Percentiles rank a stretch among this genome's conserved stretches.
These are phyloP conservation scores for Dichetophora obliterata DNA, from an alignment of 2,888 invertebrate genomes.

Conservation along the genomic window DNA sequence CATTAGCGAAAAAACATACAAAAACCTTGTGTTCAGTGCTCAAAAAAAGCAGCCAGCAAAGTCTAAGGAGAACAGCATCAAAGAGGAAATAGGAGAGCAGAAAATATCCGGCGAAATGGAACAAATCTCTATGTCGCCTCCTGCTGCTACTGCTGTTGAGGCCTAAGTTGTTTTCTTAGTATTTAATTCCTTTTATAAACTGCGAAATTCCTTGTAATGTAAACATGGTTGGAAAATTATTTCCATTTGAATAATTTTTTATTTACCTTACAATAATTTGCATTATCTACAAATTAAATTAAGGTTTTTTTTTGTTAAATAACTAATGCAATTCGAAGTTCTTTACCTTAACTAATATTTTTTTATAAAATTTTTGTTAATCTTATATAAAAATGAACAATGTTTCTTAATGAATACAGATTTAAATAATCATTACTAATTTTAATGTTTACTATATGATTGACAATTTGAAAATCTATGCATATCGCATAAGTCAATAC, in stretches of 20 bases:
- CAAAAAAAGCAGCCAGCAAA: constrained; percentile 42
- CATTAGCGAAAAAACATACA: constrained; percentile 60
- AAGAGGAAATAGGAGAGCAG: constrained; percentile 39
- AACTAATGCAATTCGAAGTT: not conserved
- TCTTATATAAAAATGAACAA: not conserved
- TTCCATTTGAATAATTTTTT: too few relatives aligned
- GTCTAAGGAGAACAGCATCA: constrained; percentile 34
- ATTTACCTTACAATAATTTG: too few relatives aligned
- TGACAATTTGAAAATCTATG: too few relatives aligned
- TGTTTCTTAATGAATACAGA: too few relatives aligned
- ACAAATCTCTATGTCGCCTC: constrained; percentile 23
- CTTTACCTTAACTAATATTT: not conserved
- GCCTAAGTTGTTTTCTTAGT: not conserved
- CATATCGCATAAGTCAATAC: too few relatives aligned
- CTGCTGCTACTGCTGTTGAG: constrained; percentile 25
- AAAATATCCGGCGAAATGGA: constrained; percentile 36
- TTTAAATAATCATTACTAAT: too few relatives aligned
- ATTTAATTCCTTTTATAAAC: not conserved
- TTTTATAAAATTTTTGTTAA: not conserved
- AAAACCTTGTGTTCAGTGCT: constrained; percentile 51
- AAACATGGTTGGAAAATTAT: not conserved
- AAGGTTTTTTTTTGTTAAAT: not conserved
- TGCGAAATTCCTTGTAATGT: constrained; percentile 26
- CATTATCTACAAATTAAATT: not conserved
- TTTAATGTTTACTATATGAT: too few relatives aligned